Evolutionary conservation across 2,113 vertebrate genomes (phyloP).

Genomic region (Coryphaenoides rupestris): DNA sequence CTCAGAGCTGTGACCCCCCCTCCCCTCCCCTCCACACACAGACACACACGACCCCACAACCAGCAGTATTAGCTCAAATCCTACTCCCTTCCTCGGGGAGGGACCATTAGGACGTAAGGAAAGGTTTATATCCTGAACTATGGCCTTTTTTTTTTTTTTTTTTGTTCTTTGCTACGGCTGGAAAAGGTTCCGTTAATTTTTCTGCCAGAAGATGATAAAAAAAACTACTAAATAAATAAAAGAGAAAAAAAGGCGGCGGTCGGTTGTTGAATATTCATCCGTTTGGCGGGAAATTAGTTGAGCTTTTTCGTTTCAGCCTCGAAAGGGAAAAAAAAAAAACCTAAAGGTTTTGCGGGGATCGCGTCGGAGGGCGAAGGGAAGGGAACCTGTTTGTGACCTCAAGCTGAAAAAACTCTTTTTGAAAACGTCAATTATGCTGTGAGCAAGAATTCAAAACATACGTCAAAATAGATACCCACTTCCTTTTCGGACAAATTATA

Average conservation of each 20-base stretch:
- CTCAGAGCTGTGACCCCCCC: constrained; percentile 65
- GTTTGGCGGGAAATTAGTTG: constrained; percentile 33
- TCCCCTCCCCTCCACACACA: too few species aligned
- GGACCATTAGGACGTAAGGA: constrained; percentile 41
- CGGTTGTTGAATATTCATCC: constrained; percentile 36
- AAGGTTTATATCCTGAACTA: constrained; percentile 37
- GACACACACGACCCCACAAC: constrained; percentile 62
- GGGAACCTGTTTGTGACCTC: constrained; percentile 70
- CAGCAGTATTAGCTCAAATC: constrained; percentile 66
- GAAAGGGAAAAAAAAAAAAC: constrained; percentile 41
- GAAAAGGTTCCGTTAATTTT: constrained; percentile 25
- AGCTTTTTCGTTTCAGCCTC: constrained; percentile 46
- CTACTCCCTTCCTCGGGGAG: constrained; percentile 54
- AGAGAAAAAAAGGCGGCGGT: too few species aligned
- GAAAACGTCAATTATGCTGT: constrained; percentile 64
- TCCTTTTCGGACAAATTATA: constrained; percentile 27
- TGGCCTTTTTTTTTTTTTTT: constrained; percentile 45
- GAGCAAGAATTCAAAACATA: constrained; percentile 62
- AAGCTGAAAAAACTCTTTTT: constrained; percentile 67
- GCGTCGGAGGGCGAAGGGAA: constrained; percentile 37
- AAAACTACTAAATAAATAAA: neutral
- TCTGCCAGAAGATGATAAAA: constrained; percentile 25
- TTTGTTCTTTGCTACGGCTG: constrained; percentile 30
- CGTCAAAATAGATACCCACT: constrained; percentile 48
- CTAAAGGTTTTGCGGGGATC: constrained; percentile 25